These are phyloP conservation scores for Amorpha juglandis DNA, from an alignment of 2,888 invertebrate genomes.

Conservation along the genomic window DNA sequence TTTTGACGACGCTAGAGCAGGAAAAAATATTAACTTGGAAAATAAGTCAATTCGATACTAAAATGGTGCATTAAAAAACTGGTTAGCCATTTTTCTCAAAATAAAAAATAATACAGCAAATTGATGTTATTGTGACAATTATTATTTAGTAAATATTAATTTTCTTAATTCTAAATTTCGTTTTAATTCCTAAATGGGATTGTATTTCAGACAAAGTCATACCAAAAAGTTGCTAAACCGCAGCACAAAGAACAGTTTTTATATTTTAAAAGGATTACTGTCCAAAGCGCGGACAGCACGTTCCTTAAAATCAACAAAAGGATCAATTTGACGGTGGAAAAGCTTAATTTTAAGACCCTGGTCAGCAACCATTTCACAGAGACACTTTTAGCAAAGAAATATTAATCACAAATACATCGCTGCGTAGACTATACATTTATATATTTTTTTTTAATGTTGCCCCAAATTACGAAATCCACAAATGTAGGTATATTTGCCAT, in stretches of 20 bases:
- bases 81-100: background rate
- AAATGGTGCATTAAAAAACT: background rate
- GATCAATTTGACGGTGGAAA: conserved; percentile 4
- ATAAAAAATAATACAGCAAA: background rate
- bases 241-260: conserved; percentile 54
- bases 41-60: background rate
- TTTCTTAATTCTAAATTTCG: conserved; percentile 37
- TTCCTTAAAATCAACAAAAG: conserved; percentile 34
- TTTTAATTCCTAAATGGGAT: conserved; percentile 52
- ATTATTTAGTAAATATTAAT: conserved; percentile 29
- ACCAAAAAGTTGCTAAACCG: conserved; percentile 40
- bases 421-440: background rate
- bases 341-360: background rate
- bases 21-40: background rate
- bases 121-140: conserved; percentile 22
- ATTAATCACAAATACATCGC: background rate
- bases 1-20: background rate
- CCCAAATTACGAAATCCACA: too few relatives aligned
- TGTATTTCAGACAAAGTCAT: conserved; percentile 42
- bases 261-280: conserved; percentile 65
- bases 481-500: too few relatives aligned
- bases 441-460: too few relatives aligned
- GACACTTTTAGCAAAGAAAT: background rate
- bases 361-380: background rate
- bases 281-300: conserved; percentile 47